Base-by-base conservation (phyloP, 2,888 invertebrate species). In the Rhagophthalmus giganteus region DNA sequence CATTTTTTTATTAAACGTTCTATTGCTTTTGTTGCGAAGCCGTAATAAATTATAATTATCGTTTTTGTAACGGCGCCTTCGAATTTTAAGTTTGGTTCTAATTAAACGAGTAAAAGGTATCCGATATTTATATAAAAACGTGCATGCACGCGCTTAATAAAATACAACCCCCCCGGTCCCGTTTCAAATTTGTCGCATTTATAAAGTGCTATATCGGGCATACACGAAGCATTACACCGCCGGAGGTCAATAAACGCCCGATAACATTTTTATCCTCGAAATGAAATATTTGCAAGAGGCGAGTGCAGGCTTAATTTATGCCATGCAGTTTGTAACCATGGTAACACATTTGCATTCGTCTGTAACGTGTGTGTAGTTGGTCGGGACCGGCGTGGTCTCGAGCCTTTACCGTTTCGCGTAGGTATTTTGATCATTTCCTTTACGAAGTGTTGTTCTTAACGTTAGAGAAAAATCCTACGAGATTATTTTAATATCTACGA, bases 291-390 rank as follows among this genome's bases (percentile, higher is more conserved):
- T 63, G 60, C 66, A 59, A 60, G 63, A 66, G 64, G 62, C 67
- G 63, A 62, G 65, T 62, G 66, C 66, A 64, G 57, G 59, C 61
- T 66, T 68, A 69, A 69, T 70, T 69, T 70, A 69, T 68, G 63
- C 65, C 63, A 64, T 68, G 69, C 68, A 68, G 66, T 67, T 66
- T 62, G 70, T 70, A 66, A 51, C 67, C 69, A 69, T 69, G 69
- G 69, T 61, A 69, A 70, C 70, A 56, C 67, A 71, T 70, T 70
- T 70, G 69, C 70, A 70, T 71, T 67, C 65, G 62, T 66, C 65
- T 67, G 61, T 62, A 30, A 33, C 35, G 50, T 42, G 48, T 47
- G 37, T 50, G 46, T n/a, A n/a, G n/a, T 53, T 40, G 37, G 41
- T 41, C 42, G 54, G 50, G 56, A 42, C 55, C 58, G 55, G 59